Conservation (phyloP, 2,113 vertebrate species). For the Stigmatopora argus region DNA sequence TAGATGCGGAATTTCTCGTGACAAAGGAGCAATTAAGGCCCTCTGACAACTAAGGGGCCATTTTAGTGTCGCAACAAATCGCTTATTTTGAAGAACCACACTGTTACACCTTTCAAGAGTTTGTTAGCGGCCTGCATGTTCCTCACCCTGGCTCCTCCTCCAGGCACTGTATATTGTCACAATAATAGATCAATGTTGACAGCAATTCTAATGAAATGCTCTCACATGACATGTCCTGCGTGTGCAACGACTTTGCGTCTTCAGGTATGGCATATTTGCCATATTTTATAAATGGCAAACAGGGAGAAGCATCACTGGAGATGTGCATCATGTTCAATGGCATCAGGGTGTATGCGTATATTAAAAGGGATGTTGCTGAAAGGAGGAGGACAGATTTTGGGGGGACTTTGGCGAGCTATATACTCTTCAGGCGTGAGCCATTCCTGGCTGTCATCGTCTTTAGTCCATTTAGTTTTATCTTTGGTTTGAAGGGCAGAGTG, state of each 20-base stretch:
- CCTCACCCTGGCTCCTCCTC: constrained; percentile 40
- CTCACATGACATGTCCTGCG: constrained; percentile 34
- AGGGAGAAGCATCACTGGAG: background rate
- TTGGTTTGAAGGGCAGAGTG: constrained; percentile 15
- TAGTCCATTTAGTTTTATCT: constrained; percentile 14
- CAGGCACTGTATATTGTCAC: constrained; percentile 32
- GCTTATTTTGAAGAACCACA: constrained; percentile 61
- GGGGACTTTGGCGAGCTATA: background rate
- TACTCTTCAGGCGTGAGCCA: constrained; percentile 15
- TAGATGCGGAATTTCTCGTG: constrained; percentile 69
- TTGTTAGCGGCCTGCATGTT: constrained; percentile 47
- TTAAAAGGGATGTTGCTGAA: background rate
- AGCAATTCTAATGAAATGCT: constrained; percentile 57
- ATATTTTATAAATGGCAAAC: background rate
- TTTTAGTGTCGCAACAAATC: constrained; percentile 70
- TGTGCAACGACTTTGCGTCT: constrained; percentile 14
- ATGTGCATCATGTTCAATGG: constrained; percentile 9
- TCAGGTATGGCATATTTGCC: constrained; percentile 43
- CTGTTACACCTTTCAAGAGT: constrained; percentile 61
- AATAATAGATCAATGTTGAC: constrained; percentile 53
- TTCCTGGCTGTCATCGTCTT: constrained; percentile 15
- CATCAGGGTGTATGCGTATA: background rate
- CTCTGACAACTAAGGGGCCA: constrained; percentile 56
- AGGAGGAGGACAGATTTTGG: constrained; percentile 8
- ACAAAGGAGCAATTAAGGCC: constrained; percentile 69